phyloP scores from a whole-genome alignment of 2,113 vertebrate genomes.

The Salvator merianae region DNA sequence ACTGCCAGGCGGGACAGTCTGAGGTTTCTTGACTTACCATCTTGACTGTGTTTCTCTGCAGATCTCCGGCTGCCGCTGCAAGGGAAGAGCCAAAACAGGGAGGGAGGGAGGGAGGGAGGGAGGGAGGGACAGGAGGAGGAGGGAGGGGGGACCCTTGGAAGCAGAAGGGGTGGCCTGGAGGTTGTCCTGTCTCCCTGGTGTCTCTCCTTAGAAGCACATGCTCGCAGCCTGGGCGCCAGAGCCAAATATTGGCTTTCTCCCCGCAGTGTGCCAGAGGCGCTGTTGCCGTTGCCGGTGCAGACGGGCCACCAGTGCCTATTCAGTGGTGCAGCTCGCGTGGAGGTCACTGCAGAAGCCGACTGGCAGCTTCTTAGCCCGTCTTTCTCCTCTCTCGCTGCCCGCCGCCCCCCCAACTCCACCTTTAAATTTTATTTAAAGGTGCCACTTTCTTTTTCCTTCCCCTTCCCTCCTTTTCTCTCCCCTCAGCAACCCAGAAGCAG shows the following conservation, averaged over 20 bases:
- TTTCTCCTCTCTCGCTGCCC: too few species aligned
- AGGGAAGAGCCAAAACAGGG: too few species aligned
- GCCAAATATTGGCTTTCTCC: not conserved
- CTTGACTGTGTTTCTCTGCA: not conserved
- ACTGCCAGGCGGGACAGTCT: not conserved
- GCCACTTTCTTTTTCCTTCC: not conserved
- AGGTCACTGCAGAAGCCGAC: constrained; percentile 15
- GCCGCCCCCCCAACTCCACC: not conserved
- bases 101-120: too few species aligned
- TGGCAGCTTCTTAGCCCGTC: not conserved
- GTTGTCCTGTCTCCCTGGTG: not conserved
- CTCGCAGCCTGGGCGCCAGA: not conserved
- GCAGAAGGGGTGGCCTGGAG: not conserved
- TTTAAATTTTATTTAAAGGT: constrained; percentile 20
- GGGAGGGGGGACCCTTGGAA: not conserved
- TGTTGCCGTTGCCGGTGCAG: too few species aligned
- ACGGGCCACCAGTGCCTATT: not conserved
- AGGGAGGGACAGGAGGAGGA: too few species aligned
- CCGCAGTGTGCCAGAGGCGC: not conserved
- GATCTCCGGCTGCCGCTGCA: not conserved
- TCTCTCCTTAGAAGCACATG: not conserved
- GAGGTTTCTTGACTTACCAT: not conserved
- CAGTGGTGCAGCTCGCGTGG: not conserved
- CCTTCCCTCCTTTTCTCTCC: not conserved
- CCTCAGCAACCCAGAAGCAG: not conserved